Percentiles rank a stretch among this genome's conserved stretches.
These are phyloP conservation scores for Priocnemis perturbator DNA, from an alignment of 2,888 invertebrate genomes.

Conservation along the genomic window DNA sequence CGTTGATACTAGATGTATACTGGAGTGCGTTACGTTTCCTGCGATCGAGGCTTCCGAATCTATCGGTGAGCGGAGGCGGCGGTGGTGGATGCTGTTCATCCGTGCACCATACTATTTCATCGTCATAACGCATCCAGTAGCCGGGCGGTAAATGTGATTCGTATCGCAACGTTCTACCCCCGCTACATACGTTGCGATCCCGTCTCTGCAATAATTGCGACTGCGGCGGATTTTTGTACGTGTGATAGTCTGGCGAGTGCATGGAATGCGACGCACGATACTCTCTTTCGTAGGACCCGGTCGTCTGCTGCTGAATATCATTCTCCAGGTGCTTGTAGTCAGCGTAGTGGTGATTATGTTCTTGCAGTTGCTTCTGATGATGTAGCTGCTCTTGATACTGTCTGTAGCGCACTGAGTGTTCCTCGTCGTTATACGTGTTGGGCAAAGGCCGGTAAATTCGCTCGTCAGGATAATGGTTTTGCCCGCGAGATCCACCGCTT, in stretches of 20 bases:
- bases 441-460: slow-evolving; percentile 64
- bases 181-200: slow-evolving; percentile 45
- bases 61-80: slow-evolving; percentile 53
- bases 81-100: slow-evolving; percentile 56
- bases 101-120: slow-evolving; percentile 69
- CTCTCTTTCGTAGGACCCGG: slow-evolving; percentile 56
- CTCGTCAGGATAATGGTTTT: slow-evolving; percentile 62
- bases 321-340: slow-evolving; percentile 59
- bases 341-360: slow-evolving; percentile 51
- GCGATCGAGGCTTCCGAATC: slow-evolving; percentile 80
- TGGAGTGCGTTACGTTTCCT: slow-evolving; percentile 74
- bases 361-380: slow-evolving; percentile 52
- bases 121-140: slow-evolving; percentile 69
- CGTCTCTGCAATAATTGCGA: slow-evolving; percentile 40
- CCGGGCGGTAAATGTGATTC: slow-evolving; percentile 61
- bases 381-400: slow-evolving; percentile 58
- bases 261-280: slow-evolving; percentile 51
- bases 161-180: slow-evolving; percentile 39
- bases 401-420: slow-evolving; percentile 64
- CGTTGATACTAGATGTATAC: slow-evolving; percentile 38
- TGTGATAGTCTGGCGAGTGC: slow-evolving; percentile 54
- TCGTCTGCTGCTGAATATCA: slow-evolving; percentile 52
- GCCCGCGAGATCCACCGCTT: slow-evolving; percentile 60
- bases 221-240: slow-evolving; percentile 50
- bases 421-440: slow-evolving; percentile 68